Base-by-base conservation (phyloP, 1,140 invertebrate genomes). In the Macrostomum lignano region DNA sequence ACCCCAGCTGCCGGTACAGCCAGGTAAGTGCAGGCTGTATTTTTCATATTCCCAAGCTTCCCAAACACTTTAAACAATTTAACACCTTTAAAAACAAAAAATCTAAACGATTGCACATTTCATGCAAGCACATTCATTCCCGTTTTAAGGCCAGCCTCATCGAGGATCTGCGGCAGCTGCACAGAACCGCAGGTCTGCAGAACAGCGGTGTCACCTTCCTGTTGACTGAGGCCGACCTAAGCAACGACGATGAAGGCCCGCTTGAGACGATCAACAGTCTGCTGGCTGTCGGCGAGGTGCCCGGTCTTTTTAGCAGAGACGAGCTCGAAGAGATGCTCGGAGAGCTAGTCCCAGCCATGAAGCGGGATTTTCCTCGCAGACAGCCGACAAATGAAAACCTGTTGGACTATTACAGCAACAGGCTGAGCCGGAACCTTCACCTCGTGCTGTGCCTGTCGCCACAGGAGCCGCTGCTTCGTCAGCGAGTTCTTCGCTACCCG, bases 191-290 rank as follows among this genome's bases (percentile, higher is more conserved):
- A 52, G 84, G 82, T 20, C 74, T 76, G n/a, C 74, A 86, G 57
- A 81, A 79, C 11, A 88, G 88, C 65, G 79, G 81, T 13, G 86
- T 82, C 3, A 82, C 81, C 1, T 93, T 93, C 53, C 75, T 93
- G 38, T 91, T 91, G 49, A 84, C 81, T 9, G 82, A 93, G 55
- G 68, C 88, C 37, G 84, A 93, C 49, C 82, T 93, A 31, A 93
- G 91, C 61, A n/a, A n/a, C n/a, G 58, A 58, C 38, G 82, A 91
- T 60, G 84, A 93, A 64, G 71, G 73, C 21, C 93, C 91, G 52
- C 63, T 93, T 2, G 84, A 93, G 60, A 93, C 88, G 60, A 58
- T 93, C 4, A 93, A 93, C 52, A 91, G 88, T 51, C 79, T 91
- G 36, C 58, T 93, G 11, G 81, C 77, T 29, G 81, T 77, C 17